Conservation (phyloP, 2,113 vertebrate genomes). For the Larimichthys crocea region DNA sequence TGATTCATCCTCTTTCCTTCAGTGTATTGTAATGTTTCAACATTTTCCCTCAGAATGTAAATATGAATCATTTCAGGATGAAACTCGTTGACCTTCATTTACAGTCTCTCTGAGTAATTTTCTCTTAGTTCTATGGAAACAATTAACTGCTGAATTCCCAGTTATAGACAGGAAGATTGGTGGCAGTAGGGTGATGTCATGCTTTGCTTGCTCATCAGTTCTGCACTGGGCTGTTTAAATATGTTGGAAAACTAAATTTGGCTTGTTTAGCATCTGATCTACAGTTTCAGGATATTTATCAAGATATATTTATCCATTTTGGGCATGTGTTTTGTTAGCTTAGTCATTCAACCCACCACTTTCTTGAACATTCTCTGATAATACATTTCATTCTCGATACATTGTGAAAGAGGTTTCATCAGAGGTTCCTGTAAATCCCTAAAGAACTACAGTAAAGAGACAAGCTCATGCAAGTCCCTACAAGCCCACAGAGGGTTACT, state of each 20-base stretch:
- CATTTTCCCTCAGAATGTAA: neutral
- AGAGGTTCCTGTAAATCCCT: neutral
- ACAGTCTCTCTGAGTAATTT: slow-evolving; percentile 3
- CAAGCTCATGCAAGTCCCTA: slow-evolving; percentile 37
- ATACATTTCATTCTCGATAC: neutral
- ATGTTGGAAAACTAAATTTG: neutral
- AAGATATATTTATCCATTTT: neutral
- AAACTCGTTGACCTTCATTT: slow-evolving; percentile 11
- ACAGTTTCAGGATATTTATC: no score
- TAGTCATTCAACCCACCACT: neutral
- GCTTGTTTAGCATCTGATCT: neutral
- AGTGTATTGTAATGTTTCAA: no score
- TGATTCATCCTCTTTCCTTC: no score
- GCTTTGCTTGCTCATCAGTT: neutral
- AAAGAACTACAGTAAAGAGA: neutral
- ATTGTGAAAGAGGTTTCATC: neutral
- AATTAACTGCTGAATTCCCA: slow-evolving; percentile 11
- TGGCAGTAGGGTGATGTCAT: neutral
- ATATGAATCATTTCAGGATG: neutral
- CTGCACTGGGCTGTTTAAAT: neutral
- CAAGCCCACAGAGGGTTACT: slow-evolving; percentile 16
- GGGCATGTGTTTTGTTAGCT: neutral
- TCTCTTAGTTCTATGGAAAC: neutral
- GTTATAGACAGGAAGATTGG: neutral
- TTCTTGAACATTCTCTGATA: neutral